phyloP scores from a whole-genome alignment of 1,140 invertebrate species.

The Triops cancriformis region DNA sequence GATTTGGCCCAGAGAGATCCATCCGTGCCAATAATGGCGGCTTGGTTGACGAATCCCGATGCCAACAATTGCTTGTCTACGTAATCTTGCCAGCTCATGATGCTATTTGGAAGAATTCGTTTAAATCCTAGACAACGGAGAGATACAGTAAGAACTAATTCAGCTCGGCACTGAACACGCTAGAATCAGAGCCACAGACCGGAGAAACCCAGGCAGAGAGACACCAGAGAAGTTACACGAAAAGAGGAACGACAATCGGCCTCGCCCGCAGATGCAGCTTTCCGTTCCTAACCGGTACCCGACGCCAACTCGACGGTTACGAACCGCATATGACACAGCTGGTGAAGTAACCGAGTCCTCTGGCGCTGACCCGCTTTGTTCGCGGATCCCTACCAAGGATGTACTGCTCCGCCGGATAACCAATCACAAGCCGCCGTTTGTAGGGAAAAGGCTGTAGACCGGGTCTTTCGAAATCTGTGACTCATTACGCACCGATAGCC shows the following conservation, averaged over 20 bases:
- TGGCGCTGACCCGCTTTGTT: not conserved
- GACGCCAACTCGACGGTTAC: not conserved
- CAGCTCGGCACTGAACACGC: not conserved
- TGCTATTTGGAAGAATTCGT: slow-evolving; percentile 34
- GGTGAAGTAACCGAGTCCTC: not conserved
- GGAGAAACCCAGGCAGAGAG: slow-evolving; percentile 4
- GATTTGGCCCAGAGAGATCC: slow-evolving; percentile 92
- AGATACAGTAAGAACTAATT: slow-evolving; percentile 14
- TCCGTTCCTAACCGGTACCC: not conserved
- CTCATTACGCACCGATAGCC: not conserved
- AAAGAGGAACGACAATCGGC: not conserved
- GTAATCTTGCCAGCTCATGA: slow-evolving; percentile 97
- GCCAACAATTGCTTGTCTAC: slow-evolving; percentile 93
- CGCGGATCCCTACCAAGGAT: not conserved
- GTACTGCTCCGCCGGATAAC: not conserved
- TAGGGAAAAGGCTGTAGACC: not conserved
- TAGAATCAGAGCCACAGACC: slow-evolving; percentile 9
- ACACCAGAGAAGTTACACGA: not conserved
- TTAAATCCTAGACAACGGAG: not conserved
- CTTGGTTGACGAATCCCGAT: slow-evolving; percentile 83
- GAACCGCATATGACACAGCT: not conserved
- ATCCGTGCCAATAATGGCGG: slow-evolving; percentile 87
- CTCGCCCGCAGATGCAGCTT: not conserved
- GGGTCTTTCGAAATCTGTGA: not conserved
- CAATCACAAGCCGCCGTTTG: not conserved